Percentiles rank a stretch among this genome's conserved stretches.
These are phyloP conservation scores for Rhynchopsitta pachyrhyncha DNA, from an alignment of 2,113 vertebrate genomes.

Conservation along the genomic window DNA sequence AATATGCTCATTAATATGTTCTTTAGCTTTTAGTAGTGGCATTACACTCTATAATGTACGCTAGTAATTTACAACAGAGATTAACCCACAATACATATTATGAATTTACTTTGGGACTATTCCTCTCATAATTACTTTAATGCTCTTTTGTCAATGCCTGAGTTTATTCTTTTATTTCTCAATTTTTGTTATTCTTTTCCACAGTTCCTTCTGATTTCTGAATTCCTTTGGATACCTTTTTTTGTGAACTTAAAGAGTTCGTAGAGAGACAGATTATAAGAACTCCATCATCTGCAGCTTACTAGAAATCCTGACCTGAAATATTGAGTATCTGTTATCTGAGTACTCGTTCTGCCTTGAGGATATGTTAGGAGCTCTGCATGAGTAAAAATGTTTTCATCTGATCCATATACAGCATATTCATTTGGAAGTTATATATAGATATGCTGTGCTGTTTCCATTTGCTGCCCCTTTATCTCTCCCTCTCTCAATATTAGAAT, in stretches of 20 bases:
- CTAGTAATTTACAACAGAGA: conserved; percentile 51
- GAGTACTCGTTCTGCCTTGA: not conserved
- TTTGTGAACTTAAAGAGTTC: not conserved
- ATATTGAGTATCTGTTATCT: not conserved
- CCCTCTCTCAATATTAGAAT: not conserved
- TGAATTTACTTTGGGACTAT: conserved; percentile 26
- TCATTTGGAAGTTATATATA: conserved; percentile 45
- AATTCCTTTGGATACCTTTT: not conserved
- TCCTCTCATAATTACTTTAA: conserved; percentile 1
- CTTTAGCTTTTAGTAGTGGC: conserved; percentile 47
- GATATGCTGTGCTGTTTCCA: not conserved
- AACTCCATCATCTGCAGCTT: not conserved
- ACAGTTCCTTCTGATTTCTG: not conserved
- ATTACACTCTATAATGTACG: conserved; percentile 38
- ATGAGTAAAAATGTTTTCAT: conserved; percentile 18
- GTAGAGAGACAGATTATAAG: not conserved
- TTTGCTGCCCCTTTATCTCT: not conserved
- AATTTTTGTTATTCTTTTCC: not conserved
- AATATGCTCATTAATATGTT: conserved; percentile 41
- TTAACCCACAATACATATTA: conserved; percentile 34
- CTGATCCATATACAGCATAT: not conserved
- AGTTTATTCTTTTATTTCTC: not conserved
- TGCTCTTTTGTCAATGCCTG: not conserved
- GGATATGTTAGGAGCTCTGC: not conserved
- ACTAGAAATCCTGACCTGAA: conserved; percentile 3